Percentiles rank a stretch among this genome's conserved stretches.
Conservation (phyloP, 2,797 vertebrate genomes). For the Craterocephalus amniculus region DNA sequence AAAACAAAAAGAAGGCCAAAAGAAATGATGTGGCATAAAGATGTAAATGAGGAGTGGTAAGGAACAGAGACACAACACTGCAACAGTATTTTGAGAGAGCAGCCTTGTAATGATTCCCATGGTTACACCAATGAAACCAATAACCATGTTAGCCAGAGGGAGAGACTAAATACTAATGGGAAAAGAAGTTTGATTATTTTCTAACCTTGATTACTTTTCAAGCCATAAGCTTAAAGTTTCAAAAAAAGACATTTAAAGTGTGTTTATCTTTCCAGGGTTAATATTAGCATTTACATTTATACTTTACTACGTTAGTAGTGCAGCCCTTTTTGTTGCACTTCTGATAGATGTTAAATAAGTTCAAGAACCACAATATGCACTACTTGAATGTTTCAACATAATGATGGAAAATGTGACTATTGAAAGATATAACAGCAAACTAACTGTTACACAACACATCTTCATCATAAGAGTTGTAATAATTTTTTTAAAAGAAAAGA, state of each 20-base stretch:
- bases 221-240: neutral
- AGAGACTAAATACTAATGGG: conserved; percentile 32
- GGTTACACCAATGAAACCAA: conserved; percentile 11
- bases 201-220: conserved; percentile 3
- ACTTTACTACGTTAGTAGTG: rapidly evolving
- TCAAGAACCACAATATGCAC: too few relatives aligned
- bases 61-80: conserved; percentile 44
- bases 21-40: conserved; percentile 16
- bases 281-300: neutral
- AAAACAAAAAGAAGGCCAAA: neutral
- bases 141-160: conserved; percentile 13
- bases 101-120: conserved; percentile 43
- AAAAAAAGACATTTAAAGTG: neutral
- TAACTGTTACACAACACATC: too few relatives aligned
- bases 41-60: conserved; percentile 16
- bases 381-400: too few relatives aligned
- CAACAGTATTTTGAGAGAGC: conserved; percentile 46
- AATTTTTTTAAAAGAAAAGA: too few relatives aligned
- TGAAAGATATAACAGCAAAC: too few relatives aligned
- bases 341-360: too few relatives aligned
- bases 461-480: too few relatives aligned
- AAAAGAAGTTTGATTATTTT: conserved; percentile 3
- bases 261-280: neutral
- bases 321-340: too few relatives aligned
- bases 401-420: too few relatives aligned